Evolutionary conservation across 2,888 invertebrate species (phyloP).

Genomic region (Parnassius orleans): DNA sequence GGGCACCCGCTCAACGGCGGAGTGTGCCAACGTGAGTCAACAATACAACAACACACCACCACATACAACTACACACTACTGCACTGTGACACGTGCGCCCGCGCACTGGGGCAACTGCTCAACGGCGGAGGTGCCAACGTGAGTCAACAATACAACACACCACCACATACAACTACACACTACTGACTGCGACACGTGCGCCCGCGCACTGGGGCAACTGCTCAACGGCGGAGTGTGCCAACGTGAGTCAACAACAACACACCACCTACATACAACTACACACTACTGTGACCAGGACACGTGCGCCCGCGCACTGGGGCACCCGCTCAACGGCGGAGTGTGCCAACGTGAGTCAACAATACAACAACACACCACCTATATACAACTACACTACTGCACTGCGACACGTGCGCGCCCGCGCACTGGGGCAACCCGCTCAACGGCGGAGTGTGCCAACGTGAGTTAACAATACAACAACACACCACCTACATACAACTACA

Average conservation of each 20-base stretch:
- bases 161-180: slow-evolving; percentile 1
- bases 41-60: slow-evolving; percentile 1
- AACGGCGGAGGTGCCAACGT: slow-evolving; percentile 84
- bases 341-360: slow-evolving; percentile 84
- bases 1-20: slow-evolving; percentile 95
- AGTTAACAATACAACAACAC: slow-evolving; percentile 43
- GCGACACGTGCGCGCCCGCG: slow-evolving; percentile 93
- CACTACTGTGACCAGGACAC: slow-evolving; percentile 86
- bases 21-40: slow-evolving; percentile 86
- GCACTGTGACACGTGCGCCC: slow-evolving; percentile 42
- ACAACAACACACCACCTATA: slow-evolving; percentile 2
- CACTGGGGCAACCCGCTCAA: slow-evolving; percentile 98
- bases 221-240: slow-evolving; percentile 96
- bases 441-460: slow-evolving; percentile 93
- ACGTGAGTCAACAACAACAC: slow-evolving; percentile 69
- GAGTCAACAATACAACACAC: background rate
- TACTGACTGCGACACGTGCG: slow-evolving; percentile 90
- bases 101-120: slow-evolving; percentile 88
- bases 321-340: slow-evolving; percentile 96
- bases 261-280: background rate
- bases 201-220: slow-evolving; percentile 96
- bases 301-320: slow-evolving; percentile 96
- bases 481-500: background rate
- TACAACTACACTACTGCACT: slow-evolving; percentile 73
- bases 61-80: background rate